Conservation (phyloP, 2,888 invertebrate species). For the Diaphora mendica region DNA sequence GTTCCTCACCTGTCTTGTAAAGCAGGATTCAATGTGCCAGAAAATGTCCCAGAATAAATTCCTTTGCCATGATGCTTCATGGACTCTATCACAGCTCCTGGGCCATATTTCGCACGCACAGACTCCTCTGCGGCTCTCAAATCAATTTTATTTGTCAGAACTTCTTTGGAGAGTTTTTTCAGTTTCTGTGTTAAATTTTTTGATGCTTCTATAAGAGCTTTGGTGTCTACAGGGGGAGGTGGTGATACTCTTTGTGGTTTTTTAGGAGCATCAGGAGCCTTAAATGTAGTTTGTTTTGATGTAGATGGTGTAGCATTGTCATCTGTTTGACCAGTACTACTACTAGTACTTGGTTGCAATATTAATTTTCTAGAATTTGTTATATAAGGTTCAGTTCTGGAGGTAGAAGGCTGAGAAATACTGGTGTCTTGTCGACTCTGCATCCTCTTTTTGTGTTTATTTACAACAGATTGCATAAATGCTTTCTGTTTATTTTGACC, state of each 20-base stretch:
- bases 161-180: slow-evolving; percentile 95
- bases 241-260: slow-evolving; percentile 72
- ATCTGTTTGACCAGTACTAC: slow-evolving; percentile 58
- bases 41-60: slow-evolving; percentile 98
- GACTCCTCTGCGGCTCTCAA: slow-evolving; percentile 81
- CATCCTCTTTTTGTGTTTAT: slow-evolving; percentile 83
- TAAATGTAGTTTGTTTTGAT: slow-evolving; percentile 73
- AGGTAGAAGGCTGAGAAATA: slow-evolving; percentile 77
- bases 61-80: slow-evolving; percentile 98
- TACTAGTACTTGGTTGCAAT: slow-evolving; percentile 66
- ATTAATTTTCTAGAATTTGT: slow-evolving; percentile 74
- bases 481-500: slow-evolving; percentile 83
- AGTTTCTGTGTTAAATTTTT: slow-evolving; percentile 96
- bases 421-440: slow-evolving; percentile 71
- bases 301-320: slow-evolving; percentile 74
- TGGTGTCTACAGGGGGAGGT: slow-evolving; percentile 87
- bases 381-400: slow-evolving; percentile 75
- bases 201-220: slow-evolving; percentile 95
- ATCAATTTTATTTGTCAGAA: slow-evolving; percentile 90
- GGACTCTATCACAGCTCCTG: slow-evolving; percentile 94
- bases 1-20: slow-evolving; percentile 91
- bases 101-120: slow-evolving; percentile 79
- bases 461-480: slow-evolving; percentile 83
- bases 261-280: slow-evolving; percentile 75
- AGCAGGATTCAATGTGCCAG: slow-evolving; percentile 97